These are phyloP conservation scores for Cyclopterus lumpus DNA, from an alignment of 2,797 vertebrate genomes.

Conservation along the genomic window DNA sequence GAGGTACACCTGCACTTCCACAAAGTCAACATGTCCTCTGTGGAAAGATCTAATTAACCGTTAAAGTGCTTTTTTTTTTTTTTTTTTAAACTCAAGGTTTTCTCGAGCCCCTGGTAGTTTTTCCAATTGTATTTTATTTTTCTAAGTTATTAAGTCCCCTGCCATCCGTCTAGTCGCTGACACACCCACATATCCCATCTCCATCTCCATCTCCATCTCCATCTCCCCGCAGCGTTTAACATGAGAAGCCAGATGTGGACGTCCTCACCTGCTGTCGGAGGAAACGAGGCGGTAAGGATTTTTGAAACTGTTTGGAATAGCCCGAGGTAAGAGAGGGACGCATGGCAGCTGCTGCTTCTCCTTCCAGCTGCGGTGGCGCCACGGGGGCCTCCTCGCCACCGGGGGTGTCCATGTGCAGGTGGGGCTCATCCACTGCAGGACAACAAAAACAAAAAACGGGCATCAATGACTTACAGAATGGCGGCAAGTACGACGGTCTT, in stretches of 20 bases:
- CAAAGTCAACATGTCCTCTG: background rate
- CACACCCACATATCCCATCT: no score
- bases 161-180: background rate
- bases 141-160: background rate
- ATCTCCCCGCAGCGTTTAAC: background rate
- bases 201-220: no score
- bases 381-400: constrained; percentile 75
- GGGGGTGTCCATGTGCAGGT: constrained; percentile 76
- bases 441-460: constrained; percentile 25
- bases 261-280: constrained; percentile 94
- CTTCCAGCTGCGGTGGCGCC: constrained; percentile 86
- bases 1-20: background rate
- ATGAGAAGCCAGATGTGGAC: background rate
- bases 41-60: background rate
- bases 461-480: background rate
- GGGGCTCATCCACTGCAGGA: constrained; percentile 79
- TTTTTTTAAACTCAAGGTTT: no score
- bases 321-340: constrained; percentile 93
- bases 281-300: constrained; percentile 96
- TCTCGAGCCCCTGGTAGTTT: no score
- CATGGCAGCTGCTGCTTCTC: constrained; percentile 88
- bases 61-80: background rate
- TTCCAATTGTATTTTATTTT: no score
- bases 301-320: constrained; percentile 99
- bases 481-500: background rate